These are phyloP conservation scores for Forficula auricularia DNA, from an alignment of 1,140 invertebrate species.

Conservation along the genomic window DNA sequence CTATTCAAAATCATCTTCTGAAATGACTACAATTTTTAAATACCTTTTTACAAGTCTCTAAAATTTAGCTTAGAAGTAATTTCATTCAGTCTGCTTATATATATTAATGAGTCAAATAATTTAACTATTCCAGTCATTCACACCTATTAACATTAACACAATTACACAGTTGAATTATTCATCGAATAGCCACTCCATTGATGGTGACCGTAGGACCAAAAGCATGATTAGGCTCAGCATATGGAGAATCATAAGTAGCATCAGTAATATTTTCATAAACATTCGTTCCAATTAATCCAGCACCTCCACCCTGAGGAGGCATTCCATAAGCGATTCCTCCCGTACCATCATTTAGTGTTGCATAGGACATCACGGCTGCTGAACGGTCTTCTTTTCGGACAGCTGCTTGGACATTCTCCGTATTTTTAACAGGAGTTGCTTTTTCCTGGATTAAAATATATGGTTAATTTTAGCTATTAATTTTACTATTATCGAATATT, in stretches of 20 bases:
- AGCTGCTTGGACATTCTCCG: conserved; percentile 67
- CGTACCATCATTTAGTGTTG: conserved; percentile 51
- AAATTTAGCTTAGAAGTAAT: too few species aligned
- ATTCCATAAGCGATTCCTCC: conserved; percentile 25
- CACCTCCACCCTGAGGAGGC: conserved; percentile 18
- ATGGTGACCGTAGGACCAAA: conserved; percentile 48
- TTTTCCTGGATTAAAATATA: conserved; percentile 36
- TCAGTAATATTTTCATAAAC: conserved; percentile 54
- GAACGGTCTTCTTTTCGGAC: conserved; percentile 68
- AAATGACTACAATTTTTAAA: too few species aligned
- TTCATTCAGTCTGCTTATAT: too few species aligned
- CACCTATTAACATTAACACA: not conserved
- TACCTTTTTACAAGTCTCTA: too few species aligned
- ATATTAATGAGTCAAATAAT: too few species aligned
- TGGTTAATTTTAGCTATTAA: too few species aligned
- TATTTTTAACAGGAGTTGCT: conserved; percentile 68
- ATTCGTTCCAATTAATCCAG: conserved; percentile 22
- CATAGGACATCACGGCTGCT: conserved; percentile 71
- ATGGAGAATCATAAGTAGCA: conserved; percentile 36
- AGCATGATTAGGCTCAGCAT: conserved; percentile 31
- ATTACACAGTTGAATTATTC: conserved; percentile 12
- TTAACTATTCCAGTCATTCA: too few species aligned
- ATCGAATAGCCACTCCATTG: conserved; percentile 51
- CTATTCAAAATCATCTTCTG: too few species aligned
- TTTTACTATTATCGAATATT: too few species aligned